phyloP scores from a whole-genome alignment of 2,888 invertebrate genomes.

The Drosophila incognita region DNA sequence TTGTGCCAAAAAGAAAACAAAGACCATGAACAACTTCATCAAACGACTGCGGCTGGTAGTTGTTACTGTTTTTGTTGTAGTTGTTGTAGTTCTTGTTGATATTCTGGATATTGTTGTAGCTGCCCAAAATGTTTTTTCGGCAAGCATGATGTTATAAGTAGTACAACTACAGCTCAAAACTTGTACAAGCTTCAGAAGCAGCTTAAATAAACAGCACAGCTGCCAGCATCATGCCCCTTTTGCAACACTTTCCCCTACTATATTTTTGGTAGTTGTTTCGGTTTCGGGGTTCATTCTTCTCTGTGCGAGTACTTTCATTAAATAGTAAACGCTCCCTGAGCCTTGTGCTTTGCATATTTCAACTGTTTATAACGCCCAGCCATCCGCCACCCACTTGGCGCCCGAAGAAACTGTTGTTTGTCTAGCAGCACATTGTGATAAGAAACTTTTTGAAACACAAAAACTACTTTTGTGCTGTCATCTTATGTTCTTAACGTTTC shows the following conservation, averaged over 20 bases:
- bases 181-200: constrained; percentile 51
- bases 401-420: constrained; percentile 43
- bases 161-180: constrained; percentile 49
- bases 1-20: constrained; percentile 28
- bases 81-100: constrained; percentile 45
- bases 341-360: constrained; percentile 70
- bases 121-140: constrained; percentile 58
- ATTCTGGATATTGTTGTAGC: constrained; percentile 36
- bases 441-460: constrained; percentile 47
- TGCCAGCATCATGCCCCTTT: constrained; percentile 36
- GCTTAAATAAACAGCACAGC: constrained; percentile 69
- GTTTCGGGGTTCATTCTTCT: constrained; percentile 32
- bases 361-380: constrained; percentile 49
- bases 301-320: constrained; percentile 70
- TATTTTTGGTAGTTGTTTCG: constrained; percentile 36
- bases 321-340: constrained; percentile 60
- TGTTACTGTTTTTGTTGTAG: constrained; percentile 21
- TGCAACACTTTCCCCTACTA: constrained; percentile 67
- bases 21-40: constrained; percentile 71
- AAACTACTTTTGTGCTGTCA: constrained; percentile 64
- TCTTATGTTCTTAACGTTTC: constrained; percentile 52
- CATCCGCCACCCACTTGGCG: neutral
- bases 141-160: constrained; percentile 57
- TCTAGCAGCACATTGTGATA: constrained; percentile 56
- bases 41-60: constrained; percentile 61